Conservation (phyloP, 2,797 vertebrate species). For the Pangasius mekongensis region DNA sequence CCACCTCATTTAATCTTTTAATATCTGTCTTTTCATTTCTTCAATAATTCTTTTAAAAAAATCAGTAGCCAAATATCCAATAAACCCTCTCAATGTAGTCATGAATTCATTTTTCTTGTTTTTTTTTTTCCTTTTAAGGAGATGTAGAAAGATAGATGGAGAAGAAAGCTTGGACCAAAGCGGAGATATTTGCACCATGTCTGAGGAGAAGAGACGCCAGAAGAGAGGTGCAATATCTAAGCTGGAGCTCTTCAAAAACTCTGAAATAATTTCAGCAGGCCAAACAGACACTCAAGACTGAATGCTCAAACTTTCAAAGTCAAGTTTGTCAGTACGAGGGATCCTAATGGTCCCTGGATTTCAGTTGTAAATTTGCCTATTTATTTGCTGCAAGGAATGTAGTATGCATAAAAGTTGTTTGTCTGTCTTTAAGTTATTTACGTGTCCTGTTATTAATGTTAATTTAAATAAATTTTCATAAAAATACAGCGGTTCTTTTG, state of each 20-base stretch:
- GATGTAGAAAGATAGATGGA: slow-evolving; percentile 66
- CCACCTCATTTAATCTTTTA: background rate
- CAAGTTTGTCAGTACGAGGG: slow-evolving; percentile 62
- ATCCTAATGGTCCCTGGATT: slow-evolving; percentile 60
- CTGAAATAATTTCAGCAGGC: slow-evolving; percentile 62
- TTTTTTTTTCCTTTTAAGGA: slow-evolving; percentile 46
- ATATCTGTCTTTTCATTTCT: background rate
- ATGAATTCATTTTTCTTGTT: background rate
- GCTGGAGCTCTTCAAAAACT: slow-evolving; percentile 43
- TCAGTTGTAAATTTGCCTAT: slow-evolving; percentile 71
- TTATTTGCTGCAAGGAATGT: slow-evolving; percentile 75
- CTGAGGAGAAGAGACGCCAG: slow-evolving; percentile 74
- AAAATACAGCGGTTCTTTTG: slow-evolving; percentile 49
- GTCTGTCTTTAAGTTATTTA: slow-evolving; percentile 78
- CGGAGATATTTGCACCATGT: slow-evolving; percentile 69
- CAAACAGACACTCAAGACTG: slow-evolving; percentile 66
- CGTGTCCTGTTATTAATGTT: slow-evolving; percentile 72
- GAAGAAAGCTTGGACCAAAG: slow-evolving; percentile 73
- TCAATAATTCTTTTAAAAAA: background rate
- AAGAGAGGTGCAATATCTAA: slow-evolving; percentile 42
- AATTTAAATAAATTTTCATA: slow-evolving; percentile 81
- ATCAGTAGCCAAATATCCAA: background rate
- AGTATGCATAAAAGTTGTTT: slow-evolving; percentile 64
- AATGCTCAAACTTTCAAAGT: slow-evolving; percentile 67
- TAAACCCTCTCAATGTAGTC: background rate